These are phyloP conservation scores for Clarias batrachus DNA, from an alignment of 2,113 vertebrate species.

Conservation along the genomic window DNA sequence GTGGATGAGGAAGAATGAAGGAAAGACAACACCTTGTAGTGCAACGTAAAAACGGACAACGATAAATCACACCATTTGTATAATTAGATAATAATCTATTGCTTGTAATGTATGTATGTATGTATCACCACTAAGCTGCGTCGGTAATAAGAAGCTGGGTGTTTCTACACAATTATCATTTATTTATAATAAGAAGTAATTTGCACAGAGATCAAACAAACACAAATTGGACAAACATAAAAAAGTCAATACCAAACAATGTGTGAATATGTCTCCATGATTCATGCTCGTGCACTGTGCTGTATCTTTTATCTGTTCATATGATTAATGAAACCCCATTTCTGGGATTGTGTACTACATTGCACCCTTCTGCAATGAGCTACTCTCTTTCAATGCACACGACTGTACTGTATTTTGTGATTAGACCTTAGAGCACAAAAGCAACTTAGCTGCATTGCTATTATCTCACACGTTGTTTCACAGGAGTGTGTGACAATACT, in stretches of 20 bases:
- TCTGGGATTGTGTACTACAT: neutral
- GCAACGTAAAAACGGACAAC: slow-evolving; percentile 43
- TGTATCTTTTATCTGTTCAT: neutral
- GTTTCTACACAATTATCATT: neutral
- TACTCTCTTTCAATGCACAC: neutral
- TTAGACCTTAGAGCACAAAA: neutral
- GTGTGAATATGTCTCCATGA: neutral
- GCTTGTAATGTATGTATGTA: neutral
- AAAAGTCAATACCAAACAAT: neutral
- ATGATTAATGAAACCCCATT: neutral
- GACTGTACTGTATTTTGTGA: neutral
- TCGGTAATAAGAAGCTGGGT: neutral
- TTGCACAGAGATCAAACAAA: neutral
- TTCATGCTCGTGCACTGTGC: neutral
- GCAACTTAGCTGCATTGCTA: neutral
- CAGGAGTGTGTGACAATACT: neutral
- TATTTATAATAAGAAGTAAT: neutral
- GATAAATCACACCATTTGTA: neutral
- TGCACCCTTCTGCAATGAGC: neutral
- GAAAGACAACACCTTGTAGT: slow-evolving; percentile 54
- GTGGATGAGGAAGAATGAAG: slow-evolving; percentile 52
- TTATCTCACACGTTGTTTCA: neutral
- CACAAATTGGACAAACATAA: neutral
- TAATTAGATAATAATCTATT: neutral
- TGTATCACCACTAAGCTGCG: neutral